Base-by-base conservation (phyloP, 2,113 vertebrate species). In the Nyctereutes procyonoides region DNA sequence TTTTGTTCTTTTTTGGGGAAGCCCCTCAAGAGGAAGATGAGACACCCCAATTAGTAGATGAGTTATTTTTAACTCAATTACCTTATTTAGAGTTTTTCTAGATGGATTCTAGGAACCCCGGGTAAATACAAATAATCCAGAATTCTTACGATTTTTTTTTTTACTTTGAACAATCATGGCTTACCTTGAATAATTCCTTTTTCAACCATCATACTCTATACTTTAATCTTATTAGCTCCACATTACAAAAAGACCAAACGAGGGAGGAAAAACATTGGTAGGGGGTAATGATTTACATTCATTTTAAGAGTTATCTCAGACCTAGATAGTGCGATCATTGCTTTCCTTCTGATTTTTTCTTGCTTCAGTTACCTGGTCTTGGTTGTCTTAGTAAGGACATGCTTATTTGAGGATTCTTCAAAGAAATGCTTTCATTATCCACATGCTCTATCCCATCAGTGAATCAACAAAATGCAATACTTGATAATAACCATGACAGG, bases 31-130 rank as follows among this genome's bases (percentile, higher is more conserved):
- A 15, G 1, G 8, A 32, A 58, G 8, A 86, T 16, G 14, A 93
- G 32, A 53, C 22, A 0, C 0, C 1, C 2, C 4, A 48, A 5
- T 0, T 22, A 15, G 2, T 9, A 89, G 4, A 81, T 95, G 77
- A 97, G 79, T n/a, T 84, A 81, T 89, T 95, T 55, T 19, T 13
- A 12, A 43, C 77, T 85, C 8, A 86, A 26, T 67, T 53, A 83
- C 38, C 20, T 90, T 89, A 92, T 8, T 88, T 30, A 56, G 15
- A 79, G 17, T 22, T 92, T 87, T 95, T 92, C 24, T 73, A 58
- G 91, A 53, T 58, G 2, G 3, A 85, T 56, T 76, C 13, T 88
- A 77, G 11, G 4, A 82, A 38, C 16, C 73, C 67, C 83, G 8
- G 19, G 9, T 73, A 43, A 48, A 32, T 4, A 53, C 2, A 12